Evolutionary conservation across 1,140 invertebrate species (phyloP), one percentile per base, ranked within the genome.

Genomic region (Atta cephalotes): DNA sequence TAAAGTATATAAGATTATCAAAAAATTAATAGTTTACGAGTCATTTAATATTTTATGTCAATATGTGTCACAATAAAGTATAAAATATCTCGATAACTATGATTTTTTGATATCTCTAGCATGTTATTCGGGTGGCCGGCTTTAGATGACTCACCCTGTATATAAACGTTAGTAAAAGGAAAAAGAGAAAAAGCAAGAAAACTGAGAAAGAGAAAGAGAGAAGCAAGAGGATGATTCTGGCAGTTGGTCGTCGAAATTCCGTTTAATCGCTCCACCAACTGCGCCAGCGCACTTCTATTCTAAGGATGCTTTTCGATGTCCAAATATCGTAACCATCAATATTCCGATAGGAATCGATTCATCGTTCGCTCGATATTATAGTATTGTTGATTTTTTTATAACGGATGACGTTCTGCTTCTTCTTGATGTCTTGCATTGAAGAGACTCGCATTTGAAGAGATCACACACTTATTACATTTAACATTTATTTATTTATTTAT

Each of bases 251-350:
- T 86, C 72, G 82, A 86, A 88, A 91, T 90, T 90, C 66, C 49
- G 66, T 90, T 90, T 90, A 91, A 91, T 91, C 82, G 88, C 28
- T 66, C 78, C 58, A 28, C 45, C 65, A 78, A 71, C 60, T 85
- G 72, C 70, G 56, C 39, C 80, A 62, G 56, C 28, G 70, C 39
- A 7, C 28, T 39, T 79, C 56, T 63, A 56, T 39, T 72, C 86
- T 39, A 68, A 63, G 72, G 63, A 68, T 72, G 49, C 25, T 62
- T 88, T 88, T 74, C 68, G 28, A 60, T 56, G 28, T 25, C n/a
- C 66, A 56, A 70, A 79, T 70, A 70, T 71, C 18, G 49, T 45
- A 74, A 58, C 60, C 51, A 79, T 82, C 66, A 68, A 49, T 53
- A 77, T 85, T 65, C 86, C 25, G 68, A 74, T 68, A 25, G 53